phyloP scores from a whole-genome alignment of 2,113 vertebrate species.

The Rhizomys pruinosus region DNA sequence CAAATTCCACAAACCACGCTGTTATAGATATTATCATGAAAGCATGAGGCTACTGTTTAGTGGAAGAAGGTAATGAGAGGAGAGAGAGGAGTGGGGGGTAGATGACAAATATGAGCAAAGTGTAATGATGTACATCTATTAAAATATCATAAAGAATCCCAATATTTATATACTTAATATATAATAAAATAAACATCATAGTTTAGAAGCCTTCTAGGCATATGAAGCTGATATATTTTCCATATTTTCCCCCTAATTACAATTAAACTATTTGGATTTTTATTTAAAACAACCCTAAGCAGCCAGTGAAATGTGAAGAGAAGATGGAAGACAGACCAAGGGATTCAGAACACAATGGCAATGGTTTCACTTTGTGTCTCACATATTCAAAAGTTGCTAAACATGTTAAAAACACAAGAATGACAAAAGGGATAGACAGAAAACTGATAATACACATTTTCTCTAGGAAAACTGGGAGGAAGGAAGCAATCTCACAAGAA shows the following conservation, averaged over 20 bases:
- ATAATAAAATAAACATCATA: neutral
- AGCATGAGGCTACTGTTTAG: neutral
- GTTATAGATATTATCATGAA: neutral
- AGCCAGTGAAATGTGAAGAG: neutral
- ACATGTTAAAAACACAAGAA: neutral
- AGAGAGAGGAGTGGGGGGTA: neutral
- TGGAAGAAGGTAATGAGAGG: neutral
- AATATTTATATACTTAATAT: neutral
- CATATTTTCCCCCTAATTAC: neutral
- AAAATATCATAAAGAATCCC: neutral
- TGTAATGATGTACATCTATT: neutral
- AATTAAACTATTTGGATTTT: neutral
- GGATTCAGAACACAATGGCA: neutral
- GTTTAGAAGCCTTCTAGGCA: neutral
- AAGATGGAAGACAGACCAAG: neutral
- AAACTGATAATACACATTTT: neutral
- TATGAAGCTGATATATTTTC: neutral
- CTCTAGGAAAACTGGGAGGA: constrained; percentile 8
- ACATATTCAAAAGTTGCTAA: neutral
- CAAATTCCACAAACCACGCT: neutral
- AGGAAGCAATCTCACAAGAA: neutral
- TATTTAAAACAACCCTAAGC: constrained; percentile 20
- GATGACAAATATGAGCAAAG: neutral
- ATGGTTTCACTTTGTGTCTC: neutral
- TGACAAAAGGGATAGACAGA: neutral